These are phyloP conservation scores for Lithophane semibrunnea DNA, from an alignment of 2,888 invertebrate genomes.

Conservation along the genomic window DNA sequence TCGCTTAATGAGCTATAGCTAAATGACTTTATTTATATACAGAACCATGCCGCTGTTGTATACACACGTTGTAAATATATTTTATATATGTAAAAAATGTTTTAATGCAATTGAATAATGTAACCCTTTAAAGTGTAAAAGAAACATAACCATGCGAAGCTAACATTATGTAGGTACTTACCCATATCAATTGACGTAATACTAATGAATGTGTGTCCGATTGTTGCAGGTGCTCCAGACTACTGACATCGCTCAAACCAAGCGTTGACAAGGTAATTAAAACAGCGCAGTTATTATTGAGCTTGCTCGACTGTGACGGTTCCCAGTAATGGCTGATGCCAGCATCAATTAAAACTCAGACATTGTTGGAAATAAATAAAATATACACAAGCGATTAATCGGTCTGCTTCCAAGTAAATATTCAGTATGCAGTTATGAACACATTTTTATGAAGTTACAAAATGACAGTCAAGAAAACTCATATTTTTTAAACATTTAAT, in stretches of 20 bases:
- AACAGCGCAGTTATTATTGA: constrained; percentile 66
- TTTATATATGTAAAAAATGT: neutral
- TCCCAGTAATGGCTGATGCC: constrained; percentile 64
- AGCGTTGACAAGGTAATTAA: constrained; percentile 80
- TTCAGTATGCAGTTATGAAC: neutral
- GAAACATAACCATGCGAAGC: neutral
- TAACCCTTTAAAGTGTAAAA: neutral
- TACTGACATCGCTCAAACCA: constrained; percentile 68
- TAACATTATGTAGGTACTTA: constrained; percentile 19
- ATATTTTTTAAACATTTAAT: constrained; percentile 50
- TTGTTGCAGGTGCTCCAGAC: constrained; percentile 77
- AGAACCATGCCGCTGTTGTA: neutral
- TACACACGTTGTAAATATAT: neutral
- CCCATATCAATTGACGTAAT: constrained; percentile 32
- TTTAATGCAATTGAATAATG: constrained; percentile 7
- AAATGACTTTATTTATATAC: constrained; percentile 16
- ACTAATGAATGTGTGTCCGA: constrained; percentile 67
- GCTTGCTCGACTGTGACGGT: constrained; percentile 62
- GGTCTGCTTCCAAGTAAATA: constrained; percentile 29
- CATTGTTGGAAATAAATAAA: constrained; percentile 30
- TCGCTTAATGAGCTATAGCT: constrained; percentile 25
- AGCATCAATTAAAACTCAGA: constrained; percentile 51
- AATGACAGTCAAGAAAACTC: constrained; percentile 7
- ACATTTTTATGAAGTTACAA: constrained; percentile 9
- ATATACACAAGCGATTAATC: constrained; percentile 19